Evolutionary conservation across 2,888 invertebrate genomes (phyloP), one percentile per base, ranked within the genome.

Genomic region (Meiosimyza decipiens): DNA sequence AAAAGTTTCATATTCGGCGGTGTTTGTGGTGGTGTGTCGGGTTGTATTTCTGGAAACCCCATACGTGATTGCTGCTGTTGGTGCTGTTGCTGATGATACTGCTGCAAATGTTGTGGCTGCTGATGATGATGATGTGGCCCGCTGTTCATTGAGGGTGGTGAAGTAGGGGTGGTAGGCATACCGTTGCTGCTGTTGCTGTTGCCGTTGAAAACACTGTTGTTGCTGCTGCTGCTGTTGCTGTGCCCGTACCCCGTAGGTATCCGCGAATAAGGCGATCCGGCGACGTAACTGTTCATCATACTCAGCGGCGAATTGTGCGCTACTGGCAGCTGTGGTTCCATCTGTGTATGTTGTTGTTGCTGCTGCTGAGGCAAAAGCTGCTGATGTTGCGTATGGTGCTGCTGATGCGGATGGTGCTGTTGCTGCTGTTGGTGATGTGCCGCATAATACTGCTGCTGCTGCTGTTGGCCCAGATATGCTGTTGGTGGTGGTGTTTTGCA

Each of bases 1-100:
- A 94, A 93, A 84, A 95, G 91, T 88, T 96, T 96, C 94, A 96
- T 94, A 89, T 94, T 96, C 85, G 96, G 96, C 77, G 96, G 96
- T 76, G 96, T 97, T 88, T 96, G 96, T 16, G 96, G 96, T 79
- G 96, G 96, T 75, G 96, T 96, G 88, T 96, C 96, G 80, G 87
- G 91, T 85, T 93, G 92, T 87, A 95, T 92, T 88, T 95, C 94
- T 84, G 94, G 93, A 90, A 95, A 95, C 85, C 94, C 92, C 88
- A 93, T 91, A 84, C 83, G 83, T 77, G 84, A 80, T 79, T 86
- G 87, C 79, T 79, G 79, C 69, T 75, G 78, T 78, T 86, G 86
- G 71, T 78, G 80, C 64, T 76, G 83, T 73, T 80, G 83, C 72
- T 79, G 80, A 9, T 76, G 77, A 51, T 73, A 75, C 63, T 76